A percentile compares a stretch with the other conserved stretches of the same genome.
Conservation (phyloP, 2,113 vertebrate species). For the Halcyon senegalensis region DNA sequence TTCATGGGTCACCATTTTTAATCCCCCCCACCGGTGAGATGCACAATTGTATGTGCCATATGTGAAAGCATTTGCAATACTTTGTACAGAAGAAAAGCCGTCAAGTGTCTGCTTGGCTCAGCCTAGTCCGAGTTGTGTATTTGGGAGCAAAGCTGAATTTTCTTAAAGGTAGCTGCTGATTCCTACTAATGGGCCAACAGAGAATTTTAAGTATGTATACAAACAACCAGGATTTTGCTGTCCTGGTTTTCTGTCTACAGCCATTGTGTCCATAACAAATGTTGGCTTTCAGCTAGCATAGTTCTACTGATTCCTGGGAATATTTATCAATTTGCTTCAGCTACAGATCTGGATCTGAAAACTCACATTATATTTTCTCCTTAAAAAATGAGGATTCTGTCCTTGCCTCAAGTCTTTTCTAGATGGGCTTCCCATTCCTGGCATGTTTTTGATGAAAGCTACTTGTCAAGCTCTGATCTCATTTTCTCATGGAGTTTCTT, state of each 20-base stretch:
- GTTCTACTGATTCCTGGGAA: not conserved
- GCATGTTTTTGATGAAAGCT: not conserved
- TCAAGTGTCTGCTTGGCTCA: not conserved
- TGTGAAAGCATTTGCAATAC: slow-evolving; percentile 11
- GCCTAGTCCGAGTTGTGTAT: not conserved
- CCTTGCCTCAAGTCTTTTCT: not conserved
- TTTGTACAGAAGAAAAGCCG: not conserved
- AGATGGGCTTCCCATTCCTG: not conserved
- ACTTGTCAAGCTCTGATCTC: not conserved
- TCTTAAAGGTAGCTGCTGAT: not conserved
- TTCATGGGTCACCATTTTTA: slow-evolving; percentile 28
- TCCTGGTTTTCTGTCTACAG: not conserved
- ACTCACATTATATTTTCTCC: not conserved
- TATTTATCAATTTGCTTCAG: not conserved
- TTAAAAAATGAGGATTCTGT: not conserved
- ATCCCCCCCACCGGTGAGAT: not conserved
- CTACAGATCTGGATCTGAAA: not conserved
- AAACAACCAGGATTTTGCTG: not conserved
- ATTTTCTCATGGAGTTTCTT: not conserved
- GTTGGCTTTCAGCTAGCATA: not conserved
- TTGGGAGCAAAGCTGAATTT: not conserved
- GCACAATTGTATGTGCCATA: slow-evolving; percentile 21
- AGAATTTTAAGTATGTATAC: not conserved
- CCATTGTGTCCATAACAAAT: not conserved
- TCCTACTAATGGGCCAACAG: not conserved